Evolutionary conservation across 2,888 invertebrate genomes (phyloP).

Genomic region (Dioctria linearis): DNA sequence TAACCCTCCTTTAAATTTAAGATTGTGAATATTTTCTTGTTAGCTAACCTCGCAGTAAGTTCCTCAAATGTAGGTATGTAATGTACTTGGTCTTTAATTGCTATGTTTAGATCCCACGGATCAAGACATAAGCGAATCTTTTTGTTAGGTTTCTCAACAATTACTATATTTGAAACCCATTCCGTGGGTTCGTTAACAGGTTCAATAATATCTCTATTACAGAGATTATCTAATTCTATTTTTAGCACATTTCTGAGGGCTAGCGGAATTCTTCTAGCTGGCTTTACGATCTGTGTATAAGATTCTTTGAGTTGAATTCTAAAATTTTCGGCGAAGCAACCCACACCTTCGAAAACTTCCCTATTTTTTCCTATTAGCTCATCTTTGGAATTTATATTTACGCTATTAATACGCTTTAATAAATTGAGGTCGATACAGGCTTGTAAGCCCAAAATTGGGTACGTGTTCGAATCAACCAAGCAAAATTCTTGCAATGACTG

Average conservation of each 20-base stretch:
- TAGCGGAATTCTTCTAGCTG: constrained; percentile 38
- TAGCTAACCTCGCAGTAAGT: no score
- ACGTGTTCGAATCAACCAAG: no score
- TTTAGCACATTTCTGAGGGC: not conserved
- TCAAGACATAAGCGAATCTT: constrained; percentile 59
- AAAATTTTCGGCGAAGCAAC: not conserved
- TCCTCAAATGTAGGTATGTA: no score
- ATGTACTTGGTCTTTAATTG: no score
- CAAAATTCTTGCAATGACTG: no score
- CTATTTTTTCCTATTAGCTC: no score
- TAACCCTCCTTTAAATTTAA: no score
- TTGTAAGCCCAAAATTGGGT: constrained; percentile 23
- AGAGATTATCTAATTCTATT: constrained; percentile 16
- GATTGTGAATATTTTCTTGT: no score
- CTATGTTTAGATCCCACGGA: constrained; percentile 60
- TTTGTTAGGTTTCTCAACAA: constrained; percentile 36
- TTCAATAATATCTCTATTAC: constrained; percentile 44
- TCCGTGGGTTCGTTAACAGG: no score
- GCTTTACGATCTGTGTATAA: not conserved
- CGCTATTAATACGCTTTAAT: not conserved
- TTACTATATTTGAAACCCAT: constrained; percentile 59
- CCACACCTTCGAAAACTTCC: constrained; percentile 30
- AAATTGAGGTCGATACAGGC: constrained; percentile 30
- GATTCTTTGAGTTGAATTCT: constrained; percentile 17
- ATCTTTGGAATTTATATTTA: no score